phyloP scores from a whole-genome alignment of 2,888 invertebrate species.

The Lagria hirta region DNA sequence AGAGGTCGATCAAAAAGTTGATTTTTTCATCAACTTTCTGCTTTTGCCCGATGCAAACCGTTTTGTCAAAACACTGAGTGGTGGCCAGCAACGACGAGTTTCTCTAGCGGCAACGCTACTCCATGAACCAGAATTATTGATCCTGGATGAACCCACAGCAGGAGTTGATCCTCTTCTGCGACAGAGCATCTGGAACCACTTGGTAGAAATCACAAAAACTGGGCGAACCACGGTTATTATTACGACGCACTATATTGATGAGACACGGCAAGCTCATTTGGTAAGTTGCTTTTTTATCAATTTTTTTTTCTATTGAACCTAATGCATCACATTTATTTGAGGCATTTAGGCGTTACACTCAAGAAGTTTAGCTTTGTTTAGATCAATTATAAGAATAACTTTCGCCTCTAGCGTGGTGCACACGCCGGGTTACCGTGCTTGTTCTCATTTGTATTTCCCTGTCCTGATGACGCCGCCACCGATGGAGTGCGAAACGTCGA shows the following conservation, averaged over 20 bases:
- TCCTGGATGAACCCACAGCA: slow-evolving; percentile 93
- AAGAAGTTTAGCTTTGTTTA: no score
- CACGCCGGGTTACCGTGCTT: no score
- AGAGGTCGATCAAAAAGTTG: slow-evolving; percentile 46
- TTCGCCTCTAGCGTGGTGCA: no score
- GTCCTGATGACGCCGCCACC: no score
- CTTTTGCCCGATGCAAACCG: slow-evolving; percentile 47
- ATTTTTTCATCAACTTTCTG: slow-evolving; percentile 46
- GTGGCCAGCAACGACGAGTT: slow-evolving; percentile 83
- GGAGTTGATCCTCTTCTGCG: slow-evolving; percentile 88
- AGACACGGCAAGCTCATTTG: slow-evolving; percentile 86
- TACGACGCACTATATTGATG: slow-evolving; percentile 94
- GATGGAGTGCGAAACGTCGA: no score
- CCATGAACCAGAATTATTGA: slow-evolving; percentile 84
- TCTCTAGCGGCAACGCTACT: slow-evolving; percentile 87
- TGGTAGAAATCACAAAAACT: slow-evolving; percentile 86
- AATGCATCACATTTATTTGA: no score
- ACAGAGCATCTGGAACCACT: slow-evolving; percentile 92
- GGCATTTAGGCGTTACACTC: no score
- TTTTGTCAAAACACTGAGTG: slow-evolving; percentile 73
- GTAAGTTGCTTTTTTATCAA: slow-evolving; percentile 68
- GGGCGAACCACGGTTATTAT: slow-evolving; percentile 91
- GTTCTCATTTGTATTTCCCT: no score
- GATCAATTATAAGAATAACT: no score
- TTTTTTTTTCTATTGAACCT: no score